Base-by-base conservation (phyloP, 2,113 vertebrate genomes). In the Hyla sarda region DNA sequence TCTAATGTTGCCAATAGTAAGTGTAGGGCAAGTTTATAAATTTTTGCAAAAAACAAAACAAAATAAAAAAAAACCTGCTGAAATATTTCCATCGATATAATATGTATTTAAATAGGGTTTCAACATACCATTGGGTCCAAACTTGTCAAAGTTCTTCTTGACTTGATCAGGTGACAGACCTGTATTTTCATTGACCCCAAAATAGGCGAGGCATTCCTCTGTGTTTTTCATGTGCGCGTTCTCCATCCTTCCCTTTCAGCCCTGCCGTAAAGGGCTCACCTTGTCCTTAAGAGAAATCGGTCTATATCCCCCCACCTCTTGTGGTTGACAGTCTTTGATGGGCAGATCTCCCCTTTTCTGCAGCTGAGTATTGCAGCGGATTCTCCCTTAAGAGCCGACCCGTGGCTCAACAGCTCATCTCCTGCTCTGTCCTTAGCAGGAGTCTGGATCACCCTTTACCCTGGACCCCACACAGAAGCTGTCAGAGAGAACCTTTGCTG, bases 61-160 rank as follows among this genome's bases (percentile, higher is more conserved):
- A n/a, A n/a, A n/a, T n/a, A n/a, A n/a, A n/a, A n/a, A n/a, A n/a
- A n/a, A n/a, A n/a, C n/a, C n/a, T n/a, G n/a, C n/a, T 41, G 41
- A 41, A 41, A 41, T 41, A 41, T 41, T 41, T 41, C 75, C 50
- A 56, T 21, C 25, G 52, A 79, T 32, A 41, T 34, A 58, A 17
- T 16, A 11, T 11, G 30, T 21, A 56, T 34, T 23, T 3, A 78
- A 56, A 80, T 28, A 34, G 25, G 34, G n/a, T 67, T 82, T 25
- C 8, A 83, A 84, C 72, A 96, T 91, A 98, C 97, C 97, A 89
- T 98, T 98, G 91, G 4, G 90, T 91, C 97, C 97, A 1, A 90
- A 96, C 89, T 97, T 98, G 5, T 95, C 95, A 90, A 96, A 89
- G 90, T 94, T 94, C 92, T 92, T 95, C 93, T 97, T 98, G 91